phyloP scores from a whole-genome alignment of 2,888 invertebrate genomes.

The Fissipunctia ypsillon region DNA sequence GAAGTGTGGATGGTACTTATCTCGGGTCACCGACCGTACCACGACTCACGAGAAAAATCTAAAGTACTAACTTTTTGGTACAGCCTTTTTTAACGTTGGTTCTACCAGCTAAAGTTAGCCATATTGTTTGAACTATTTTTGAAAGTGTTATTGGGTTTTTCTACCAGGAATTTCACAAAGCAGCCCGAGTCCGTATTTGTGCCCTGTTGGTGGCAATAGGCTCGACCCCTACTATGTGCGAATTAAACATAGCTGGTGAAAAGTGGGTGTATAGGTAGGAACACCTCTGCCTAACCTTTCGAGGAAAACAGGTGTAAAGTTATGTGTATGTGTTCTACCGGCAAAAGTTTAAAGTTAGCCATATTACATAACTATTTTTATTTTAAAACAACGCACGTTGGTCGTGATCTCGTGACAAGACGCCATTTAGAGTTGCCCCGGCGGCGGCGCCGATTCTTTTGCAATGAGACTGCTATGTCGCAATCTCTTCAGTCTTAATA shows the following conservation, averaged over 20 bases:
- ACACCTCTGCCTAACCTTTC: no score
- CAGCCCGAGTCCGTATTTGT: no score
- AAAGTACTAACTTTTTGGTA: not conserved
- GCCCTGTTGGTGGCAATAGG: no score
- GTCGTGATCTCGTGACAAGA: constrained; percentile 61
- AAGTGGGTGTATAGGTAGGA: no score
- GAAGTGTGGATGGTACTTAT: not conserved
- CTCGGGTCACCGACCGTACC: not conserved
- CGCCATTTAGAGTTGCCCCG: constrained; percentile 46
- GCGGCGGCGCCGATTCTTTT: constrained; percentile 55
- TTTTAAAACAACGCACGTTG: constrained; percentile 34
- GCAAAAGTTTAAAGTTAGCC: not conserved
- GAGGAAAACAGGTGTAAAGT: not conserved
- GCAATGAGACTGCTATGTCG: constrained; percentile 56
- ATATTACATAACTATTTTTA: constrained; percentile 22
- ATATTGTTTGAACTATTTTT: constrained; percentile 6
- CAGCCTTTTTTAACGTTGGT: not conserved
- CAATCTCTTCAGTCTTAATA: constrained; percentile 55
- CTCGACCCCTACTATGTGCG: no score
- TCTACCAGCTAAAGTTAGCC: not conserved
- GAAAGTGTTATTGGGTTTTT: no score
- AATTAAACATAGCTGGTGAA: no score
- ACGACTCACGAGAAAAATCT: not conserved
- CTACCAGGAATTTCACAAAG: no score
- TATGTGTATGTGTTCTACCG: not conserved